These are phyloP conservation scores for Sebastes diaconus DNA, from an alignment of 2,797 vertebrate genomes.

Conservation along the genomic window DNA sequence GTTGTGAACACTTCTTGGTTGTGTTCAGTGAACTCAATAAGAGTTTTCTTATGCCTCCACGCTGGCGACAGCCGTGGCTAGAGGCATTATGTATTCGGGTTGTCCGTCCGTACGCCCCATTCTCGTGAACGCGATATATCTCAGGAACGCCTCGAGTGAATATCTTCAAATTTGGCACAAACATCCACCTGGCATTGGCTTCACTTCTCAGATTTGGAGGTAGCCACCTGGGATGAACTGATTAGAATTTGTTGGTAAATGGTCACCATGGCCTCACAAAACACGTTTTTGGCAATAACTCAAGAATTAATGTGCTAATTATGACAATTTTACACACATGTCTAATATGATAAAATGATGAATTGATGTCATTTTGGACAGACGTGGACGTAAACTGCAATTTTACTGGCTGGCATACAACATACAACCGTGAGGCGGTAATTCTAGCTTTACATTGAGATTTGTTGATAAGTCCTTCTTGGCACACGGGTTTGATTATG, in stretches of 20 bases:
- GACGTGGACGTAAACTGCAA: neutral
- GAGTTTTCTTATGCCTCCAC: neutral
- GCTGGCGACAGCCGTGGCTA: no score
- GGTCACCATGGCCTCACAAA: neutral
- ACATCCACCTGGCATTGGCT: neutral
- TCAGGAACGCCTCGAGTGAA: neutral
- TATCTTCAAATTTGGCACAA: neutral
- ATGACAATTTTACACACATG: neutral
- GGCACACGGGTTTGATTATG: conserved; percentile 30
- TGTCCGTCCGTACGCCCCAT: neutral
- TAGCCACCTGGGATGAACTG: neutral
- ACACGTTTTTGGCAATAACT: neutral
- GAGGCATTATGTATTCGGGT: neutral
- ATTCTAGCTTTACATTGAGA: neutral
- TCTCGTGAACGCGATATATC: neutral
- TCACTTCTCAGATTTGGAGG: no score
- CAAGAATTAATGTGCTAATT: neutral
- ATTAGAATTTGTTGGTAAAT: neutral
- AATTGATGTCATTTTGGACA: neutral
- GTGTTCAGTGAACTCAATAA: neutral
- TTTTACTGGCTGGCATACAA: neutral
- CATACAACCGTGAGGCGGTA: neutral
- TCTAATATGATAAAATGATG: neutral
- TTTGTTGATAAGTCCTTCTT: conserved; percentile 4
- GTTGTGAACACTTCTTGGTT: neutral